Percentiles rank a stretch among this genome's conserved stretches.
These are phyloP conservation scores for Phaethornis superciliosus DNA, from an alignment of 2,113 vertebrate genomes.

Conservation along the genomic window DNA sequence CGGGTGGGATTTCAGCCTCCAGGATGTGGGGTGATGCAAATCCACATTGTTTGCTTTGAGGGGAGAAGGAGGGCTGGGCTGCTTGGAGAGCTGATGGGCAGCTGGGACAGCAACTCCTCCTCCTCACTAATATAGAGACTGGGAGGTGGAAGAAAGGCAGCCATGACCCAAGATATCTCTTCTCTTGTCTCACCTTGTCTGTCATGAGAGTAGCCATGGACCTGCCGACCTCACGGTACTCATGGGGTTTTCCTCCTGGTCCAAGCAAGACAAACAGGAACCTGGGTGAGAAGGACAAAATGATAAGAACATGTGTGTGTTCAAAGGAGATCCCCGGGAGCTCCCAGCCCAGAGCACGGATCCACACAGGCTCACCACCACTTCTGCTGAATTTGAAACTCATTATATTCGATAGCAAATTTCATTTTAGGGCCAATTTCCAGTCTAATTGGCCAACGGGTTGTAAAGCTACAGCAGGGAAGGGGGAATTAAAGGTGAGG, in stretches of 20 bases:
- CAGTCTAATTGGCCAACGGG: rapidly evolving
- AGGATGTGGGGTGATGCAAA: neutral
- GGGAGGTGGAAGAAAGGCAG: neutral
- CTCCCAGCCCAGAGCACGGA: rapidly evolving
- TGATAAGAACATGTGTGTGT: neutral
- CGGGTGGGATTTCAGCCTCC: neutral
- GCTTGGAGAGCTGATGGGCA: too few species aligned
- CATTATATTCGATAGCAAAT: neutral
- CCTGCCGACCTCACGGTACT: conserved; percentile 96
- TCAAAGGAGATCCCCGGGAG: neutral
- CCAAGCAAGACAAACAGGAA: conserved; percentile 96
- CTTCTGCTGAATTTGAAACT: rapidly evolving
- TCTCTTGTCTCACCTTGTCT: conserved; percentile 80
- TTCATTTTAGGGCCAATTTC: neutral
- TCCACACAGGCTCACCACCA: rapidly evolving
- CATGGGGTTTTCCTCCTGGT: conserved; percentile 91
- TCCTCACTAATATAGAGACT: neutral
- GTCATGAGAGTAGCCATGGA: conserved; percentile 98
- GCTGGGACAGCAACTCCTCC: neutral
- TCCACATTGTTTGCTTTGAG: neutral
- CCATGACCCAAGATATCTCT: rapidly evolving
- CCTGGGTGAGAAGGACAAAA: conserved; percentile 62
- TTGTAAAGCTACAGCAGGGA: neutral
- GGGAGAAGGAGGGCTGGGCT: rapidly evolving
- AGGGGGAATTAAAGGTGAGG: neutral